Conservation (phyloP, 35 echinoderm and acorn worm species). For the Heliocidaris tuberculata region DNA sequence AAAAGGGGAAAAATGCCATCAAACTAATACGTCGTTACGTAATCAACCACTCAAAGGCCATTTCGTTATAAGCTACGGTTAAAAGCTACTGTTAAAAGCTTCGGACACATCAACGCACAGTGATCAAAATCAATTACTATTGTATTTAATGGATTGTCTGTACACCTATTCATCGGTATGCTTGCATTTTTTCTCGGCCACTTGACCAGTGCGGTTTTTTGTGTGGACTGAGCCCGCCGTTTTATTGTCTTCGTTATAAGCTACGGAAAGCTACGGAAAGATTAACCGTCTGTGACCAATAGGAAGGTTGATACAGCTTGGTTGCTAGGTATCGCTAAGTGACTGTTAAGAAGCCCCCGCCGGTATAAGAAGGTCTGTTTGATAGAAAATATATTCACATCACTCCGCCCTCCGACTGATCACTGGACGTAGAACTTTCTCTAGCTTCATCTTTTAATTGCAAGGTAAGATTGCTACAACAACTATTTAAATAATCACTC, state of each 20-base stretch:
- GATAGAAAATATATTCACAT: background rate
- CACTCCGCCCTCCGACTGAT: no score
- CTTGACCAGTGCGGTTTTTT: background rate
- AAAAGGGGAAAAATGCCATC: background rate
- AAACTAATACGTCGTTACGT: background rate
- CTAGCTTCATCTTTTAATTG: background rate
- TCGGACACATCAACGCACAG: background rate
- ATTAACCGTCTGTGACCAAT: background rate
- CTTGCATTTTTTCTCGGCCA: background rate
- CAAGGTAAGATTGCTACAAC: background rate
- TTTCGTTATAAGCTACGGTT: background rate
- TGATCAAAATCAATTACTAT: background rate
- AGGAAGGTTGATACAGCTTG: background rate
- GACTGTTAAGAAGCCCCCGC: background rate
- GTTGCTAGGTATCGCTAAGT: slow-evolving; percentile 16
- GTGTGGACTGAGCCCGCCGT: background rate
- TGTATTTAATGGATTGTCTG: background rate
- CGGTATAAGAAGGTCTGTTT: slow-evolving; percentile 5
- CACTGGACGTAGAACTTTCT: background rate
- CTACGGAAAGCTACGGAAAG: slow-evolving; percentile 35
- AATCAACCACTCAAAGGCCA: background rate
- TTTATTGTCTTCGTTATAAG: slow-evolving; percentile 22
- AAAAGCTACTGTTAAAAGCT: slow-evolving; percentile 39
- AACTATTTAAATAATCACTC: no score
- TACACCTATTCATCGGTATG: background rate